Percentiles rank a stretch among this genome's conserved stretches.
These are phyloP conservation scores for Oenanthe melanoleuca DNA, from an alignment of 2,113 vertebrate genomes.

Conservation along the genomic window DNA sequence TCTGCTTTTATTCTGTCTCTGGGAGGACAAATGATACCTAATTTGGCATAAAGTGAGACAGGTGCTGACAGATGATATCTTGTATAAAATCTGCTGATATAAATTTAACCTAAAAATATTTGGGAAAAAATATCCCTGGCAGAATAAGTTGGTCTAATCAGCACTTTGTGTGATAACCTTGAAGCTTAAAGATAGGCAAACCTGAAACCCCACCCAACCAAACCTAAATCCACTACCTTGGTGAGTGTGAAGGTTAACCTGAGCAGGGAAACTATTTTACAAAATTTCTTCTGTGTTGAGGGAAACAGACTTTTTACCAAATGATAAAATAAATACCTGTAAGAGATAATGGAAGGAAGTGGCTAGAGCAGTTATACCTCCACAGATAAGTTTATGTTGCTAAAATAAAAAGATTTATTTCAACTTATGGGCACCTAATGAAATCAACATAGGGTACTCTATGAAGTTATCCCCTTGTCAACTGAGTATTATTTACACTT, in stretches of 20 bases:
- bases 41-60: not conserved
- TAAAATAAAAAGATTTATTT: not conserved
- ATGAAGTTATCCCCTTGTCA: not conserved
- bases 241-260: not conserved
- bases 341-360: not conserved
- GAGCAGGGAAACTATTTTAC: not conserved
- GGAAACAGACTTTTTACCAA: not conserved
- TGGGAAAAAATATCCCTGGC: not conserved
- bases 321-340: not conserved
- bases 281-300: not conserved
- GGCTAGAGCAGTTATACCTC: not conserved
- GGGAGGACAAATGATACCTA: not conserved
- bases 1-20: not conserved
- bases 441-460: not conserved
- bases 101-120: not conserved
- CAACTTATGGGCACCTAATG: not conserved
- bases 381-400: not conserved
- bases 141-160: not conserved
- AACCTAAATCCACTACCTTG: fast-evolving
- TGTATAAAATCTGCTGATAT: not conserved
- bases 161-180: not conserved
- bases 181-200: not conserved
- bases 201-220: not conserved
- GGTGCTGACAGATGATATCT: not conserved
- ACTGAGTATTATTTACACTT: not conserved